Conservation (phyloP, 2,888 invertebrate genomes). For the Yponomeuta plumbellus region DNA sequence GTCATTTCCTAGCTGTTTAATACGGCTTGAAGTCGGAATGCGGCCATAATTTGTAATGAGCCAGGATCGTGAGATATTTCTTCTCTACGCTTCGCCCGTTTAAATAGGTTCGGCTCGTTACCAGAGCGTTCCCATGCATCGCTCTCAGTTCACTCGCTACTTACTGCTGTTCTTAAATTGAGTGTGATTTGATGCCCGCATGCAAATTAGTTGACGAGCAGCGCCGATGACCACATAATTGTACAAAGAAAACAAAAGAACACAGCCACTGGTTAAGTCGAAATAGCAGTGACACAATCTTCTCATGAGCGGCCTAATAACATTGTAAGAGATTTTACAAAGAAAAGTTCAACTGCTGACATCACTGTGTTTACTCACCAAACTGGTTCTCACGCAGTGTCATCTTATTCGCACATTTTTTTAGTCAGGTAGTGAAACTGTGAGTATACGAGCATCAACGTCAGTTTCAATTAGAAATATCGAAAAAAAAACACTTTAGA, state of each 20-base stretch:
- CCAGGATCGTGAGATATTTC: conserved; percentile 67
- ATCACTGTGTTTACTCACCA: background rate
- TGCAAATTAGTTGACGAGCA: conserved; percentile 46
- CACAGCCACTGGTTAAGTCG: conserved; percentile 6
- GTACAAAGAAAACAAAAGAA: conserved; percentile 11
- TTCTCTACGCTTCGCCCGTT: conserved; percentile 64
- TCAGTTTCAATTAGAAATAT: too few relatives aligned
- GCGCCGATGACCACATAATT: conserved; percentile 26
- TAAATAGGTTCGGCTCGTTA: conserved; percentile 67
- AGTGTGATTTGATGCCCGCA: conserved; percentile 48
- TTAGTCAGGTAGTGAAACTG: too few relatives aligned
- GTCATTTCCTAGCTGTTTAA: conserved; percentile 51
- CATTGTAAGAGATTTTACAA: background rate
- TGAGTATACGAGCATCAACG: too few relatives aligned
- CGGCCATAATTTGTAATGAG: conserved; percentile 75
- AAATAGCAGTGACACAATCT: conserved; percentile 12
- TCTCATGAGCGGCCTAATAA: background rate
- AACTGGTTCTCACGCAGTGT: background rate
- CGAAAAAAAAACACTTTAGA: too few relatives aligned
- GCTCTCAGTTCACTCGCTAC: conserved; percentile 13
- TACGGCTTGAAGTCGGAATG: conserved; percentile 61
- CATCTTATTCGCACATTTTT: background rate
- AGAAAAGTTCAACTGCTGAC: background rate
- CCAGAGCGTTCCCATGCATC: conserved; percentile 59
- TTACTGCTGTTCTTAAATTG: conserved; percentile 37